These are phyloP conservation scores for Ctenopoma multispine DNA, from an alignment of 2,797 vertebrate species.

Conservation along the genomic window DNA sequence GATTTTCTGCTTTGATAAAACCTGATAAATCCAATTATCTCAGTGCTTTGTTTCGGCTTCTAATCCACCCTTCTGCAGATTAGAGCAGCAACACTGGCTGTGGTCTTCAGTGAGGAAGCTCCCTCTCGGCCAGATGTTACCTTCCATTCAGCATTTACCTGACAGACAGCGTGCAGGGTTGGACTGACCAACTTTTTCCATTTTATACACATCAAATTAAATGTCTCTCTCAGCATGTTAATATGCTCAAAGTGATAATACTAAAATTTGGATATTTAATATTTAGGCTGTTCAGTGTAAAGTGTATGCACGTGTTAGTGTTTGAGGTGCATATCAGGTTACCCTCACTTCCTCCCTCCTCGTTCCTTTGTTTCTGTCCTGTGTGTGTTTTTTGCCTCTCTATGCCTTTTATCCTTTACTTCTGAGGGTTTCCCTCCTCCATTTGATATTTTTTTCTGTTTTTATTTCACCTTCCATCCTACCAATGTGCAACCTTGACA, in stretches of 20 bases:
- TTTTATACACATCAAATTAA: too few relatives aligned
- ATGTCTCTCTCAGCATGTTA: too few relatives aligned
- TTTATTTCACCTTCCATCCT: too few relatives aligned
- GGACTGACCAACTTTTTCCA: too few relatives aligned
- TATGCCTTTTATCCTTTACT: not conserved
- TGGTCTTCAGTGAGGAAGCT: conserved; percentile 2
- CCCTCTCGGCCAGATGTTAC: not conserved
- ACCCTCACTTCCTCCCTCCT: not conserved
- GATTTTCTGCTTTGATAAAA: conserved; percentile 57
- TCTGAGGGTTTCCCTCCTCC: too few relatives aligned
- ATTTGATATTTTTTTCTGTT: too few relatives aligned
- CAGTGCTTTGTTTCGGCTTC: conserved; percentile 36
- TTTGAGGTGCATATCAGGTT: too few relatives aligned
- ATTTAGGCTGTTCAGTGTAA: too few relatives aligned
- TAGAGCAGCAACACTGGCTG: conserved; percentile 17
- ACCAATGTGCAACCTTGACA: too few relatives aligned
- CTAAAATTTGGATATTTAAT: too few relatives aligned
- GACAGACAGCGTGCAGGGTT: not conserved
- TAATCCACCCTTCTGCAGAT: conserved; percentile 42
- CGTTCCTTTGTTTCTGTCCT: not conserved
- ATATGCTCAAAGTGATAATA: too few relatives aligned
- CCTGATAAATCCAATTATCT: conserved; percentile 56
- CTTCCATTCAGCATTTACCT: not conserved
- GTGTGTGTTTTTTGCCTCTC: not conserved
- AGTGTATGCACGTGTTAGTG: too few relatives aligned